These are phyloP conservation scores for Drosophila peninsularis DNA, from an alignment of 2,888 invertebrate genomes.

Conservation along the genomic window DNA sequence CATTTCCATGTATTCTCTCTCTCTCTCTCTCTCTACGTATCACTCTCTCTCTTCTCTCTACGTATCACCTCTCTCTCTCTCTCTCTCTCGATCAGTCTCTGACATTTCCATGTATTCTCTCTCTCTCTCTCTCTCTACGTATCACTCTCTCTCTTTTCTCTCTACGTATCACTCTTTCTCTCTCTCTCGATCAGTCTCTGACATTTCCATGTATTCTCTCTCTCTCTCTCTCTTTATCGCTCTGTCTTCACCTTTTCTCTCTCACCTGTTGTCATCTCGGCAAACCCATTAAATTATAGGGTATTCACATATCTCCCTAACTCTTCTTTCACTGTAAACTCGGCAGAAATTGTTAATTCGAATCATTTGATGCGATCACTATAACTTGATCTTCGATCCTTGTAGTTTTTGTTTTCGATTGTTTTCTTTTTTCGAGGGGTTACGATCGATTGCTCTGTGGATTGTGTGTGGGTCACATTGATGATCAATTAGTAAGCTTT, in stretches of 20 bases:
- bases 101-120: background rate
- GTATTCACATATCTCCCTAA: background rate
- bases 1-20: too few species aligned
- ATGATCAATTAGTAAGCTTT: conserved; percentile 64
- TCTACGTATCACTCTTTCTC: background rate
- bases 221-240: too few species aligned
- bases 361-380: conserved; percentile 7
- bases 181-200: background rate
- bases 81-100: background rate
- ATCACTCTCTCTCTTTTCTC: background rate
- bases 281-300: background rate
- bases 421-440: background rate
- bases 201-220: too few species aligned
- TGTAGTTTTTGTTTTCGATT: background rate
- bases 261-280: too few species aligned
- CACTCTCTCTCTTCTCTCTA: background rate
- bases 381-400: conserved; percentile 27
- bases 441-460: conserved; percentile 4
- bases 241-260: too few species aligned
- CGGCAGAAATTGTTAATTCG: background rate
- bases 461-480: conserved; percentile 26
- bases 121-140: background rate
- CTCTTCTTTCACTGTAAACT: background rate
- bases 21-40: background rate
- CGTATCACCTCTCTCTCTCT: background rate